Base-by-base conservation (phyloP, 1,140 invertebrate genomes). In the Pogonus chalceus region DNA sequence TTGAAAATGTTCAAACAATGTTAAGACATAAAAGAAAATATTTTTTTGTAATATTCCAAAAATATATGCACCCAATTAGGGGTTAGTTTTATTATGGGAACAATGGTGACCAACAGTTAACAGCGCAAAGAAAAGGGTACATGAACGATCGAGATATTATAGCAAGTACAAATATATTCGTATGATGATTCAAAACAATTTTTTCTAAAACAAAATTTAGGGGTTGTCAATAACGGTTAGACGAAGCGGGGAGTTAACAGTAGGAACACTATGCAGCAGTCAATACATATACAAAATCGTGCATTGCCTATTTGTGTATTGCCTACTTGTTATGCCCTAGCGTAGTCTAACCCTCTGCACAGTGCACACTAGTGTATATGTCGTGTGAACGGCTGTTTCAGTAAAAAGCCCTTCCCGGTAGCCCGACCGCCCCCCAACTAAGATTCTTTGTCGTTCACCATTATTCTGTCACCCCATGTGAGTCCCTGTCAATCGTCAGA, bases 61-160 rank as follows among this genome's bases (percentile, higher is more conserved):
- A 43, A 60, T 57, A 59, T 57, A 56, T 57, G 56, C 54, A 53
- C 54, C 52, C 62, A 62, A 64, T 64, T 64, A 62, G 62, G 61
- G 50, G 61, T 61, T 18, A 55, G 57, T 52, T 60, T 60, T 35
- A 23, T 46, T 31, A 23, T 47, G 37, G 48, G 51, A 61, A 64
- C 60, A 64, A 62, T 59, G 60, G 62, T 64, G 60, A 61, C 62
- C 60, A 56, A 43, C 37, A 63, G 57, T 62, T 56, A 54, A 37
- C 35, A 16, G 14, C 16, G 46, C 53, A 52, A 43, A 51, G 48
- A 48, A 51, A 49, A 49, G 55, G 51, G 54, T 35, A 43, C 48
- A n/a, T 16, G 39, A 37, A 21, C 53, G 43, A 37, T 14, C n/a
- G 37, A 52, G 37, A 31, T n/a, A n/a, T n/a, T n/a, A n/a, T n/a